Conservation (phyloP, 2,888 invertebrate species). For the Acanthosepion lycidas region DNA sequence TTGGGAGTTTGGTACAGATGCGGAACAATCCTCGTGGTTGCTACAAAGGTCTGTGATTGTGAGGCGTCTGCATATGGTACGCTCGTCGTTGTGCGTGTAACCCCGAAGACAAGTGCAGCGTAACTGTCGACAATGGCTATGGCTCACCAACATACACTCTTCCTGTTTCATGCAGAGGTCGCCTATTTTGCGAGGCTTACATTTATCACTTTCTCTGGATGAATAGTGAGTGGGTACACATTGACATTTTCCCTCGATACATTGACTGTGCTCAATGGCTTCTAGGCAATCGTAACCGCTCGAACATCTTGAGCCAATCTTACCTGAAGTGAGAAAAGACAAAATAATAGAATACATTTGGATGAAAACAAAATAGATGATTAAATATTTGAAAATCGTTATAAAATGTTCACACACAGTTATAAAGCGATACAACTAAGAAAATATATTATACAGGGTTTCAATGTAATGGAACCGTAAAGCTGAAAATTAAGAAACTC, state of each 20-base stretch:
- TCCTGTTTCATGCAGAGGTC: constrained; percentile 53
- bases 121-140: constrained; percentile 51
- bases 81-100: constrained; percentile 47
- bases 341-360: background rate
- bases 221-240: constrained; percentile 53
- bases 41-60: constrained; percentile 42
- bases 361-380: background rate
- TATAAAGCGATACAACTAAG: no score
- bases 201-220: constrained; percentile 49
- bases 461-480: no score
- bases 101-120: constrained; percentile 53
- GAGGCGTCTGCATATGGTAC: constrained; percentile 49
- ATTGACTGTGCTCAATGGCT: constrained; percentile 52
- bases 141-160: constrained; percentile 55
- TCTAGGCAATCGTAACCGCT: constrained; percentile 51
- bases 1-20: background rate
- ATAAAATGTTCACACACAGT: no score
- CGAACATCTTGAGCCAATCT: constrained; percentile 52
- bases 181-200: constrained; percentile 51
- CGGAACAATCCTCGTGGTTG: background rate
- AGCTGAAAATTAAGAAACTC: no score
- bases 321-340: constrained; percentile 50
- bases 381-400: background rate
- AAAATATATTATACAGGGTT: no score
- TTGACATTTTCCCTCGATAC: constrained; percentile 52